Evolutionary conservation across 2,888 invertebrate genomes (phyloP).

Genomic region (Cephus nigrinus): DNA sequence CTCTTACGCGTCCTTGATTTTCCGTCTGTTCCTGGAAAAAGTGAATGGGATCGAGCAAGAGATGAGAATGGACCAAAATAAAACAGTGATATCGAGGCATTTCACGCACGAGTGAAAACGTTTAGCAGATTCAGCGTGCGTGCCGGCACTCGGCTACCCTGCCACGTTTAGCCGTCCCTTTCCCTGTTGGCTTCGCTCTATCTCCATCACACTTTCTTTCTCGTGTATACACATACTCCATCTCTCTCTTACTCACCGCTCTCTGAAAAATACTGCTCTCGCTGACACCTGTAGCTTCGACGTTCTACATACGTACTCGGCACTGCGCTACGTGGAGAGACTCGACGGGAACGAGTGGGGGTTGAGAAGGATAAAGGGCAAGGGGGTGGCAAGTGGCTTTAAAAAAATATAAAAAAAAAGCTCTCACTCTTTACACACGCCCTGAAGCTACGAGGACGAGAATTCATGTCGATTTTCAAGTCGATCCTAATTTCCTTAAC

Average conservation of each 20-base stretch:
- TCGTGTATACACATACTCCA: not conserved
- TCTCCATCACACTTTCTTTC: not conserved
- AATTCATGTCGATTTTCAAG: too few relatives aligned
- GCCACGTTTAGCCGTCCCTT: slow-evolving; percentile 41
- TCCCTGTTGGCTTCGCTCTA: slow-evolving; percentile 11
- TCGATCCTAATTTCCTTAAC: too few relatives aligned
- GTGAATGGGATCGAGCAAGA: too few relatives aligned
- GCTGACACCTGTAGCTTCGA: slow-evolving; percentile 67
- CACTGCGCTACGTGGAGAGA: slow-evolving; percentile 10
- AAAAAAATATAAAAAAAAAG: too few relatives aligned
- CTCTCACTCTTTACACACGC: too few relatives aligned
- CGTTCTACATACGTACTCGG: slow-evolving; percentile 61
- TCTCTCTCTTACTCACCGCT: slow-evolving; percentile 40
- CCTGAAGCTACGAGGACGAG: too few relatives aligned
- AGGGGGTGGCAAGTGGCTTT: too few relatives aligned
- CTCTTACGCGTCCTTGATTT: too few relatives aligned
- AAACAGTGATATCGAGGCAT: slow-evolving; percentile 66
- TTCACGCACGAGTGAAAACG: slow-evolving; percentile 66
- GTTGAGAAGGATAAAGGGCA: slow-evolving; percentile 8
- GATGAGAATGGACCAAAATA: slow-evolving; percentile 59
- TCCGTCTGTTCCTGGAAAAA: too few relatives aligned
- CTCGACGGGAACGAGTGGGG: slow-evolving; percentile 29
- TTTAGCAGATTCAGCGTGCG: slow-evolving; percentile 67
- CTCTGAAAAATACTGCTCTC: slow-evolving; percentile 64
- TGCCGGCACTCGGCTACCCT: slow-evolving; percentile 58